These are phyloP conservation scores for Apodemus agrarius DNA, from an alignment of 2,797 vertebrate species.

Conservation along the genomic window DNA sequence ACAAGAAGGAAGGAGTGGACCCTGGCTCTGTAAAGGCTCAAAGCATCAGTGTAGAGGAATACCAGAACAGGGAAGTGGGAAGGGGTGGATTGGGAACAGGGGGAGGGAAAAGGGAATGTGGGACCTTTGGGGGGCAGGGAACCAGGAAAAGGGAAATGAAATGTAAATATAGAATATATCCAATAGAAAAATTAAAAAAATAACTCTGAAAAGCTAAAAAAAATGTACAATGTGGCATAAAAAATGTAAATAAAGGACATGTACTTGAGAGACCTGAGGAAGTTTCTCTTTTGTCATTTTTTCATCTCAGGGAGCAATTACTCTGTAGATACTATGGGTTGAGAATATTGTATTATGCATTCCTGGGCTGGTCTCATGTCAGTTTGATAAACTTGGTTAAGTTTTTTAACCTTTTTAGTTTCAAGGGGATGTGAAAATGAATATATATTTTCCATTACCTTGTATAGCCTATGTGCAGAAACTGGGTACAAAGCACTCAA, in stretches of 20 bases:
- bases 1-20: too few relatives aligned
- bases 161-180: too few relatives aligned
- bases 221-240: too few relatives aligned
- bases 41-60: too few relatives aligned
- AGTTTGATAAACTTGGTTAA: neutral
- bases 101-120: too few relatives aligned
- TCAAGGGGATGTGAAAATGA: neutral
- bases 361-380: neutral
- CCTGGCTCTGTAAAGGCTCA: too few relatives aligned
- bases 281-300: neutral
- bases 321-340: neutral
- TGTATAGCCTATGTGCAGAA: neutral
- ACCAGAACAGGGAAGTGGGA: too few relatives aligned
- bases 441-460: neutral
- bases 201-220: too few relatives aligned
- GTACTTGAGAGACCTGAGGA: neutral
- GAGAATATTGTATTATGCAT: neutral
- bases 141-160: too few relatives aligned
- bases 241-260: neutral
- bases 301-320: neutral
- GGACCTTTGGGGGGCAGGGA: too few relatives aligned
- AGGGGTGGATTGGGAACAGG: too few relatives aligned
- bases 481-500: neutral
- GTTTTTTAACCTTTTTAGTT: neutral
- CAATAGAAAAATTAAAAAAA: too few relatives aligned